Evolutionary conservation across 2,888 invertebrate genomes (phyloP).

Genomic region (Trissolcus japonicus): DNA sequence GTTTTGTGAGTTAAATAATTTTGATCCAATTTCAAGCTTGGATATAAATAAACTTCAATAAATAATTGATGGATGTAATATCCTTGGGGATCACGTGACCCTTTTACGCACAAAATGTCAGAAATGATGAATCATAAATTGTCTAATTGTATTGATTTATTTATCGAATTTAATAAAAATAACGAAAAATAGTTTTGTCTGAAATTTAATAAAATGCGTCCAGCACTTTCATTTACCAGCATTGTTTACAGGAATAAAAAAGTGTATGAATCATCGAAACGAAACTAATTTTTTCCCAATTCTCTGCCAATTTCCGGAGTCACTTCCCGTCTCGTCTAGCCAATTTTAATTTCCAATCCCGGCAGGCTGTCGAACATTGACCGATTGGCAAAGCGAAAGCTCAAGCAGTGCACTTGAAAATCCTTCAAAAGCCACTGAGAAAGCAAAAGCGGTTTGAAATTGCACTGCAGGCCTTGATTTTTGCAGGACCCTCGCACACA

Average conservation of each 20-base stretch:
- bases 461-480: conserved; percentile 28
- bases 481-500: conserved; percentile 20
- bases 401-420: conserved; percentile 18
- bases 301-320: conserved; percentile 12
- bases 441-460: conserved; percentile 15
- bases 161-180: not conserved
- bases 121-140: conserved; percentile 14
- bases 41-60: too few species aligned
- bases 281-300: conserved; percentile 14
- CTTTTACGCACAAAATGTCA: conserved; percentile 2
- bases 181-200: too few species aligned
- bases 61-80: conserved; percentile 11
- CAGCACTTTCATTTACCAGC: too few species aligned
- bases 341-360: conserved; percentile 35
- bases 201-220: too few species aligned
- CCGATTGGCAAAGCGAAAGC: conserved; percentile 6
- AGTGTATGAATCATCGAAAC: not conserved
- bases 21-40: too few species aligned
- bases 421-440: conserved; percentile 11
- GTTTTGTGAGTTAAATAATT: too few species aligned
- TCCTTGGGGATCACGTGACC: not conserved
- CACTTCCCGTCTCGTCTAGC: conserved; percentile 6
- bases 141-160: conserved; percentile 19
- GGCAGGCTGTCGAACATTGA: not conserved
- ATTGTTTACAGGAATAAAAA: not conserved